Evolutionary conservation across 2,113 vertebrate genomes (phyloP), one percentile per base, ranked within the genome.

Genomic region (Micronycteris hirsuta): DNA sequence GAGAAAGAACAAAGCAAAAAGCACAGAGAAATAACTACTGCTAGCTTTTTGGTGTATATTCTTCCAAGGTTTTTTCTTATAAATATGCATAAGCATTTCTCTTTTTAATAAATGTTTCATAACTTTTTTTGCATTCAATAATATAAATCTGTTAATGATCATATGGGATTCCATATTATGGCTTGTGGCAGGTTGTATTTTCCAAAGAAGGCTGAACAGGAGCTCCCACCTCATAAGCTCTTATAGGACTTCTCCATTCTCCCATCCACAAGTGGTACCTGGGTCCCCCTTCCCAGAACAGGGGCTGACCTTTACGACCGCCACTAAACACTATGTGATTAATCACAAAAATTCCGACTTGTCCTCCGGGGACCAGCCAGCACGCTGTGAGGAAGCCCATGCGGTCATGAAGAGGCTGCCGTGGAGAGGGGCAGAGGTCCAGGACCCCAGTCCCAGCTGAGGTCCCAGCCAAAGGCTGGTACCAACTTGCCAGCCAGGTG

Each of bases 31-130:
- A 61, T 41, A 54, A 45, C 36, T 33, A 6, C 11, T 41, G 63
- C 38, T 43, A n/a, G 33, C 33, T 47, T 74, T n/a, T 68, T 13
- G 9, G 49, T 36, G 17, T 61, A 12, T 20, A 33, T 33, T n/a
- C 54, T 90, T 82, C 54, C 73, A 58, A 74, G 22, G 73, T 26
- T 78, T 77, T 91, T 41, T 36, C 78, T 91, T 36, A 82, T 74
- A 90, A 93, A 91, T 67, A 84, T n/a, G n/a, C 38, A 91, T 54
- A 56, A 28, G 36, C 22, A 31, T 71, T 78, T 82, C 63, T 67
- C 90, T 67, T 89, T 85, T 70, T 65, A 43, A 89, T 77, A 77
- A 65, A 38, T 49, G 41, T 89, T 91, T 96, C n/a, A 76, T 49
- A 80, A 76, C 56, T 83, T n/a, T 71, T 89, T 74, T 89, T 56